phyloP scores from a whole-genome alignment of 2,797 vertebrate genomes.

The Aeoliscus strigatus region DNA sequence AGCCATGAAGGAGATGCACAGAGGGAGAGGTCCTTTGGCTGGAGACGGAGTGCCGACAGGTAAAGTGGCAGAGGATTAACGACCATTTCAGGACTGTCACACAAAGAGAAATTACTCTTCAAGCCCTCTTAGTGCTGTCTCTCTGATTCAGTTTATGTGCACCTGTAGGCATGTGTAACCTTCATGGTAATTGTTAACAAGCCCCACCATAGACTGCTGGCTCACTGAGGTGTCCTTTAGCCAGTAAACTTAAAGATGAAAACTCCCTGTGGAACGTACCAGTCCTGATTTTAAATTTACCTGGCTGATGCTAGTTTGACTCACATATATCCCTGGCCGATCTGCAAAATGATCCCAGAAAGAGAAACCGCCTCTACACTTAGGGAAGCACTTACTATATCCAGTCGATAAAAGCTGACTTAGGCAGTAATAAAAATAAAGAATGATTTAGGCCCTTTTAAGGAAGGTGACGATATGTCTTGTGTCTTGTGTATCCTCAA shows the following conservation, averaged over 20 bases:
- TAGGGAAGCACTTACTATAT: too few relatives aligned
- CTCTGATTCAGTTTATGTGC: conserved; percentile 8
- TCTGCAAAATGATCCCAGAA: too few relatives aligned
- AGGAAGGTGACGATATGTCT: too few relatives aligned
- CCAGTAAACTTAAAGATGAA: conserved; percentile 34
- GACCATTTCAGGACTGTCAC: conserved; percentile 29
- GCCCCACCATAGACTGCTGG: conserved; percentile 5
- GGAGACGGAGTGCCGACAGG: conserved; percentile 50
- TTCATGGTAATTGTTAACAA: conserved; percentile 33
- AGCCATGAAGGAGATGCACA: conserved; percentile 34
- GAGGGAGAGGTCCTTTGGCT: conserved; percentile 38
- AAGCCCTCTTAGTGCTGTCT: conserved; percentile 14
- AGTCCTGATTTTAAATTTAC: conserved; percentile 23
- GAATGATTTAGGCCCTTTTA: too few relatives aligned
- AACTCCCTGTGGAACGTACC: conserved; percentile 6
- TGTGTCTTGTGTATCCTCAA: too few relatives aligned
- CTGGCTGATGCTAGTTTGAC: background rate
- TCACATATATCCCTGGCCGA: too few relatives aligned
- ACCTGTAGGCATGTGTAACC: conserved; percentile 10
- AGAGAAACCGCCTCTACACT: too few relatives aligned
- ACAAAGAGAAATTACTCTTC: conserved; percentile 47
- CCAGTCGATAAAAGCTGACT: too few relatives aligned
- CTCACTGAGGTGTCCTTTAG: conserved; percentile 20
- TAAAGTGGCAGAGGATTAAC: conserved; percentile 59
- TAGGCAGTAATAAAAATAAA: too few relatives aligned